Evolutionary conservation across 2,888 invertebrate genomes (phyloP), one percentile per base, ranked within the genome.

Genomic region (Agrochola macilenta): DNA sequence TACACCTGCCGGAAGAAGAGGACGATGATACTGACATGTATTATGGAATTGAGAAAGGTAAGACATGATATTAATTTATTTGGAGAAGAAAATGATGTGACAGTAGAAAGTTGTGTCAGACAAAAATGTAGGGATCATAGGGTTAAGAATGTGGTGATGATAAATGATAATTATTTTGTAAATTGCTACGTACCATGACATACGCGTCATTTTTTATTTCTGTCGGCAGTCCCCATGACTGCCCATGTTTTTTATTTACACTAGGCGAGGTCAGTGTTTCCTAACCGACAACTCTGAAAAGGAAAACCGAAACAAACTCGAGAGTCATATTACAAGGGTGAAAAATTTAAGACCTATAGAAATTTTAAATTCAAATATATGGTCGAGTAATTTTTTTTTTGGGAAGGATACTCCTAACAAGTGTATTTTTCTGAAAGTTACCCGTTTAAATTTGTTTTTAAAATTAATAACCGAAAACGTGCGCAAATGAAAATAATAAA

Each of bases 41-140:
- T 85, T 97, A 97, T 79, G 97, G 97, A 0, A 97, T 97, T 79
- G 98, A 98, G 89, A 97, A 97, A 91, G 98, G 97, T 89, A 5
- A 17, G 58, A 9, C 1, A n/a, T 52, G 14, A 14, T 5, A 46
- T 23, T n/a, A 23, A 69, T 39, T 39, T 26, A 72, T 39, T 20
- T 26, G 4, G 8, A 69, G 12, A 58, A 20, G n/a, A n/a, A 58
- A 17, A n/a, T 69, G 5, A 35, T 54, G 2, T 68, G 35, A n/a
- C 5, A 4, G 23, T 52, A 8, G 30, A 68, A 14, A 52, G 23
- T 30, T 23, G 14, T 66, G 14, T 26, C 7, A 26, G 26, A 20
- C 1, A 65, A n/a, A 17, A 9, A 9, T 64, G 39, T 17, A 17
- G 39, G 0, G 11, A 0, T 46, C 46, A 46, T 26, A 30, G 7